These are phyloP conservation scores for Nomada fabriciana DNA, from an alignment of 2,888 invertebrate species.

Conservation along the genomic window DNA sequence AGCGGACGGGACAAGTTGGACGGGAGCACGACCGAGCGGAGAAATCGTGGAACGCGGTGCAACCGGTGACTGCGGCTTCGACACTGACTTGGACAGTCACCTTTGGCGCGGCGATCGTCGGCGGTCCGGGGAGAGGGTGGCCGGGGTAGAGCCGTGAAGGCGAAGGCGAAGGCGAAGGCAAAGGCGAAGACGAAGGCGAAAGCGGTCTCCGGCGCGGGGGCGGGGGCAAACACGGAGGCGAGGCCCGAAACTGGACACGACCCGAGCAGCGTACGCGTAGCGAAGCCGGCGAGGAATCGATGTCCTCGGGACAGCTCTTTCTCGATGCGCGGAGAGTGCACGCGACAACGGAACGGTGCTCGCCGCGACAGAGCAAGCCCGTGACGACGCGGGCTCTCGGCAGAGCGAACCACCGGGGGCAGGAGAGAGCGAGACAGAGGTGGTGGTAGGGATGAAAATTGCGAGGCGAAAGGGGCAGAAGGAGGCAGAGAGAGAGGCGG, in stretches of 20 bases:
- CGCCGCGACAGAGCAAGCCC: background rate
- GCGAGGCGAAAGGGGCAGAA: slow-evolving; percentile 2
- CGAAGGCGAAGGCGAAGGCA: slow-evolving; percentile 47
- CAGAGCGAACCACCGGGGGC: background rate
- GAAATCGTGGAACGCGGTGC: slow-evolving; percentile 78
- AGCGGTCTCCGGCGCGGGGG: slow-evolving; percentile 24
- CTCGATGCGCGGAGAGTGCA: background rate
- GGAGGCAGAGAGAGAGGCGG: slow-evolving; percentile 35
- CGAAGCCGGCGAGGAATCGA: background rate
- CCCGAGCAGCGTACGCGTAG: background rate
- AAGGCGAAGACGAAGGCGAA: slow-evolving; percentile 27
- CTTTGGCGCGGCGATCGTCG: slow-evolving; percentile 65
- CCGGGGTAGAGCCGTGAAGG: slow-evolving; percentile 22
- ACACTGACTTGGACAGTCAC: slow-evolving; percentile 83
- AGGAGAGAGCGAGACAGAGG: background rate
- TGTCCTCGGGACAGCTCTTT: background rate
- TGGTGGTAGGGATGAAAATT: slow-evolving; percentile 21
- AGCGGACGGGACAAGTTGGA: background rate
- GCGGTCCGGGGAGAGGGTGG: slow-evolving; percentile 29
- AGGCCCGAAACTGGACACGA: slow-evolving; percentile 10
- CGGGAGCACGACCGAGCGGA: slow-evolving; percentile 26
- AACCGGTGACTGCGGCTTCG: slow-evolving; percentile 83
- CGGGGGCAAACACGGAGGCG: slow-evolving; percentile 19
- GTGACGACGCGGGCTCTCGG: background rate
- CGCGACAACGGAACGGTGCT: background rate